Conservation (phyloP, 2,888 invertebrate species). For the Pasiphila rectangulata region DNA sequence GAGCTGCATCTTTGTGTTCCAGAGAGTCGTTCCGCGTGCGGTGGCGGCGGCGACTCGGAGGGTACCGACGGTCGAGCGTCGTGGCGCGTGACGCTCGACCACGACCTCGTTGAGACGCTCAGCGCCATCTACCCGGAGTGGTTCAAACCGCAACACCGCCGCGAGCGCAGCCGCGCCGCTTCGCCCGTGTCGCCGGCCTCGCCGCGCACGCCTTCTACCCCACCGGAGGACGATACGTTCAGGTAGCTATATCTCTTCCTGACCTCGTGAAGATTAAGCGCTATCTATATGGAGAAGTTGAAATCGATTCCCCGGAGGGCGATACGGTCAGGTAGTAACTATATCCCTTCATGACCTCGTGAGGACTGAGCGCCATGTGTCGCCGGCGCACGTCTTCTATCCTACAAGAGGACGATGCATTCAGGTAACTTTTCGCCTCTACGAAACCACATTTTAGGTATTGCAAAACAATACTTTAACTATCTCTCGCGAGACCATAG, state of each 20-base stretch:
- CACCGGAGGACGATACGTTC: conserved; percentile 69
- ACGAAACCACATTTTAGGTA: too few relatives aligned
- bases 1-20: conserved; percentile 43
- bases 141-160: conserved; percentile 85
- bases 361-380: too few relatives aligned
- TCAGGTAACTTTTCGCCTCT: background rate
- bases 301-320: background rate
- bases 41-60: conserved; percentile 87
- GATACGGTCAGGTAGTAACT: too few relatives aligned
- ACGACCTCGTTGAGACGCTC: conserved; percentile 95
- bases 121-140: conserved; percentile 96
- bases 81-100: conserved; percentile 96
- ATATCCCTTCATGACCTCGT: too few relatives aligned
- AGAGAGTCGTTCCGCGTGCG: conserved; percentile 89
- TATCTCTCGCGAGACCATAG: too few relatives aligned
- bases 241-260: conserved; percentile 46
- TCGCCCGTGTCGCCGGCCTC: conserved; percentile 62
- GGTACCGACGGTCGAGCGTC: conserved; percentile 86
- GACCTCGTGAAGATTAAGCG: background rate
- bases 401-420: background rate
- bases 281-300: background rate
- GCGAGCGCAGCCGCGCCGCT: conserved; percentile 64
- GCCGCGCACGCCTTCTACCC: conserved; percentile 56
- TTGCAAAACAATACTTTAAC: too few relatives aligned
- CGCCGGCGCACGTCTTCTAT: too few relatives aligned